Evolutionary conservation across 2,797 vertebrate genomes (phyloP).

Genomic region (Pangasius mekongensis): DNA sequence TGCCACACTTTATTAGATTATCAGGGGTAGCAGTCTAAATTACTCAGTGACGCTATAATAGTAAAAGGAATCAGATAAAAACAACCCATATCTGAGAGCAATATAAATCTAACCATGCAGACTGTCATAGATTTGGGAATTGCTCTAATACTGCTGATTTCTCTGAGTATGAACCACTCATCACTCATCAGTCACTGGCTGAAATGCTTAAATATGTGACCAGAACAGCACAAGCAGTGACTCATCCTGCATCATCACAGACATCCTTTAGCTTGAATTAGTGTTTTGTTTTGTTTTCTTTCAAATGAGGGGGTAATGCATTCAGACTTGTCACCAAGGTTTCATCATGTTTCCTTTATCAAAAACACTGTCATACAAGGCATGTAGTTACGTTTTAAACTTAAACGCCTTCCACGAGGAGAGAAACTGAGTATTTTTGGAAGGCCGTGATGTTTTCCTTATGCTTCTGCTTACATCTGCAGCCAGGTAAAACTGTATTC

Average conservation of each 20-base stretch:
- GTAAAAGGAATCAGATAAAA: neutral
- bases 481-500: neutral
- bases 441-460: neutral
- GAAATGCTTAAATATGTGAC: conserved; percentile 42
- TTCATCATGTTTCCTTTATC: conserved; percentile 49
- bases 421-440: conserved; percentile 2
- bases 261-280: conserved; percentile 26
- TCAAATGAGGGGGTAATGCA: conserved; percentile 35
- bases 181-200: conserved; percentile 16
- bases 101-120: neutral
- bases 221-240: conserved; percentile 30
- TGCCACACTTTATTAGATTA: neutral
- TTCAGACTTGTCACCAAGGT: conserved; percentile 37
- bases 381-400: neutral
- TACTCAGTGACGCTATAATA: neutral
- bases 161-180: conserved; percentile 18
- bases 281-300: conserved; percentile 31
- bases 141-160: conserved; percentile 1
- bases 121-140: neutral
- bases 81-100: neutral
- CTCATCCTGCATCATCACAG: conserved; percentile 36
- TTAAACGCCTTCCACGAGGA: neutral
- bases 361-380: conserved; percentile 44
- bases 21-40: neutral
- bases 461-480: neutral